Conservation (phyloP, 64 coral and sea anemone genomes). For the Hydrozoanthus tunicans region DNA sequence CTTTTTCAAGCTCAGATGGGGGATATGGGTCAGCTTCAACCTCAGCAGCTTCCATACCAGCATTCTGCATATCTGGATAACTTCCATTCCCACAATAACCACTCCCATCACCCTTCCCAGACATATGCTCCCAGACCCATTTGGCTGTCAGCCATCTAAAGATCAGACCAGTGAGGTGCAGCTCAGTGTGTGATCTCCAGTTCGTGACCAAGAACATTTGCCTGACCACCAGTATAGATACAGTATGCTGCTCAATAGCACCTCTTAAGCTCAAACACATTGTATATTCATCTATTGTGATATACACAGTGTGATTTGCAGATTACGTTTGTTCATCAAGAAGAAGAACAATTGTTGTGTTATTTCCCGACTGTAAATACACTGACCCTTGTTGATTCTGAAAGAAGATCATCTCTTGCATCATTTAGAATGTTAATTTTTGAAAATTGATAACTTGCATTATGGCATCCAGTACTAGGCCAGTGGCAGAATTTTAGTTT, state of each 20-base stretch:
- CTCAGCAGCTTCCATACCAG: constrained; percentile 9
- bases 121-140: neutral
- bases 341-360: neutral
- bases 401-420: neutral
- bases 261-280: neutral
- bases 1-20: constrained; percentile 21
- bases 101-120: neutral
- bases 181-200: neutral
- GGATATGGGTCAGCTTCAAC: neutral
- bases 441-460: neutral
- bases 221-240: neutral
- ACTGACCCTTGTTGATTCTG: neutral
- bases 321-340: neutral
- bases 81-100: neutral
- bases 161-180: neutral
- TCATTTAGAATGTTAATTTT: neutral
- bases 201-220: constrained; percentile 1
- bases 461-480: neutral
- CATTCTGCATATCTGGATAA: constrained; percentile 2
- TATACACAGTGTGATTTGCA: neutral
- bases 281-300: too few species aligned
- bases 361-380: neutral
- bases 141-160: neutral
- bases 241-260: neutral
- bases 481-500: neutral